Percentiles rank a stretch among this genome's conserved stretches.
These are phyloP conservation scores for Tachystola acroxantha DNA, from an alignment of 2,888 invertebrate genomes.

Conservation along the genomic window DNA sequence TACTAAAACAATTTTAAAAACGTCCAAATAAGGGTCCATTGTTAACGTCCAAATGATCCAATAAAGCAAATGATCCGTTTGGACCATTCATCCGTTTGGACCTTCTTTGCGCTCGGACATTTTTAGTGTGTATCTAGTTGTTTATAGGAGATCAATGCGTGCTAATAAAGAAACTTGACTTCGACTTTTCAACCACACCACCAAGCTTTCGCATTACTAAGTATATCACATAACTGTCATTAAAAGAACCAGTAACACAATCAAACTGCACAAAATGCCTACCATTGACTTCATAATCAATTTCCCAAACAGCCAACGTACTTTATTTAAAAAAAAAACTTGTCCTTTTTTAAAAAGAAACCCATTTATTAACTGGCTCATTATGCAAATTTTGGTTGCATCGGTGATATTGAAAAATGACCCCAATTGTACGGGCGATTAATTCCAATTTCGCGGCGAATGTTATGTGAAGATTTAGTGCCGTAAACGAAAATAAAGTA, in stretches of 20 bases:
- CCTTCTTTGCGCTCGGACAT: no score
- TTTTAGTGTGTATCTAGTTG: no score
- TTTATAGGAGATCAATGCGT: no score
- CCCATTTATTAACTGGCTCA: constrained; percentile 41
- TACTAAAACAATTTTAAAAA: no score
- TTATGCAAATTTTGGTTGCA: constrained; percentile 39
- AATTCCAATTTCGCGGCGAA: constrained; percentile 30
- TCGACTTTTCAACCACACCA: no score
- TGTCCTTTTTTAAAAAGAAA: constrained; percentile 17
- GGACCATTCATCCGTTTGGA: no score
- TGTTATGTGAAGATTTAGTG: constrained; percentile 1
- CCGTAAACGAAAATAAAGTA: constrained; percentile 1
- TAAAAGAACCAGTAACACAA: constrained; percentile 6
- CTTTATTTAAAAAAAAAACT: constrained; percentile 24
- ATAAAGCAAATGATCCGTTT: no score
- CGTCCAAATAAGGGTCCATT: no score
- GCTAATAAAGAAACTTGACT: no score
- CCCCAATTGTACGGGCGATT: constrained; percentile 25
- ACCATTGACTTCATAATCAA: constrained; percentile 27
- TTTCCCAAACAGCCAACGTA: constrained; percentile 21
- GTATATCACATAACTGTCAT: no score
- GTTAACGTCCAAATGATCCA: no score
- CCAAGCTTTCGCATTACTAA: no score
- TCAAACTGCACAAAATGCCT: constrained; percentile 21
- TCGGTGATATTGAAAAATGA: constrained; percentile 31